Base-by-base conservation (phyloP, 2,113 vertebrate genomes). In the Lontra canadensis region DNA sequence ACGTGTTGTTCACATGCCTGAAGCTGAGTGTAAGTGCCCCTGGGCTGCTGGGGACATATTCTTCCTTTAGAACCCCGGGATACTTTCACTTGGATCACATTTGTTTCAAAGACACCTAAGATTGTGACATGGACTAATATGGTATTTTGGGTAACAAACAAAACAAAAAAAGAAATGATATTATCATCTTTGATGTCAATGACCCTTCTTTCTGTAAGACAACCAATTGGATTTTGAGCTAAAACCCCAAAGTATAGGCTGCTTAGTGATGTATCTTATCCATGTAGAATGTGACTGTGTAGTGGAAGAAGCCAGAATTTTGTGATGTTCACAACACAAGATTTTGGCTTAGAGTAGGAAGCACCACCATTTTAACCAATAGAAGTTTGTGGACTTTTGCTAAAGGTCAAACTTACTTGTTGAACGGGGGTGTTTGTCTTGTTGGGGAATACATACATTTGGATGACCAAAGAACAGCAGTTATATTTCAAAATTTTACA, bases 151-250 rank as follows among this genome's bases (percentile, higher is more conserved):
- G 1, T 84, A 61, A 49, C 85, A 97, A 92, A 85, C 20, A 29
- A 85, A 44, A 78, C 52, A 15, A 44, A 47, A 47, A 69, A 92
- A 26, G 10, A 89, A 73, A 73, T 1, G 26, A 81, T 2, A 2
- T 73, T 36, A 29, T 69, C 44, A 31, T 82, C 83, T 92, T 71
- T 85, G 0, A 69, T 69, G 65, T 82, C 21, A 80, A 17, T 76
- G 44, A 67, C n/a, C 18, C 59, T 34, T 44, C 25, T 87, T 79
- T 82, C 59, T 76, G 23, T 36, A 80, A 80, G 49, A 4, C 42
- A 42, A 80, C 36, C 21, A 81, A 3, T 7, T 96, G 42, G 55
- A 95, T 94, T 94, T 84, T 87, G 80, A 97, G 52, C 39, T 69
- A 87, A 86, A 79, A 55, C 49, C 59, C 84, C 65, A 74, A 21